Evolutionary conservation across 1,140 invertebrate species (phyloP), one percentile per base, ranked within the genome.

Genomic region (Pollicipes pollicipes): DNA sequence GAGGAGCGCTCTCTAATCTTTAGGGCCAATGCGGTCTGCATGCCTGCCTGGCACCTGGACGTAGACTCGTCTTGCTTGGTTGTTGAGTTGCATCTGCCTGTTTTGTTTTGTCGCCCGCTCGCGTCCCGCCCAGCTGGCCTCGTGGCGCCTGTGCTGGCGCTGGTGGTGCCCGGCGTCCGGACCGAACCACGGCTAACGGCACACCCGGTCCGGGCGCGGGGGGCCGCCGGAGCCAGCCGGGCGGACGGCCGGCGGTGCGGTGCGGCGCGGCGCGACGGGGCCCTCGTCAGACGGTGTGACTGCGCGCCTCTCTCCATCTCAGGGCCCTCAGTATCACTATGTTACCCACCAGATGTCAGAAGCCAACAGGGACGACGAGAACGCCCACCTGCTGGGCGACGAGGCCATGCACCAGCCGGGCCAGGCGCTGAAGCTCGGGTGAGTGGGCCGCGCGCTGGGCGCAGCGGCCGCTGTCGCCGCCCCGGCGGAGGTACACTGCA

Each of bases 351-450:
- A 66, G 64, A 66, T 66, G 64, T 66, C 64, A 29, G 64, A 66
- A 29, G 64, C 64, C 64, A 66, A 66, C 64, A 29, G 28, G n/a
- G 64, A 27, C 63, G 82, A 83, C 58, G 82, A 83, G 71, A 79
- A 73, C 68, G 74, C 81, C 16, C 79, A 79, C 31, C 74, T 83
- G 21, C 74, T 83, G 3, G 81, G 80, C 30, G 82, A 83, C 71
- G 82, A 83, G 68, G 77, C 77, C 3, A 30, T 76, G 0, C 73
- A 76, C 31, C 68, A 77, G 27, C 73, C 77, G 69, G 80, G 81
- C 35, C 80, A 81, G 72, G 77, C 79, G 10, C 45, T 58, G 45
- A 58, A 58, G 45, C 45, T 58, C 45, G 45, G 45, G 45, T 58
- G 45, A 66, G 64, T 66, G 64, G n/a, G 8, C 24, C n/a, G 3